These are phyloP conservation scores for Tychaedon coryphoeus DNA, from an alignment of 2,113 vertebrate species.

Conservation along the genomic window DNA sequence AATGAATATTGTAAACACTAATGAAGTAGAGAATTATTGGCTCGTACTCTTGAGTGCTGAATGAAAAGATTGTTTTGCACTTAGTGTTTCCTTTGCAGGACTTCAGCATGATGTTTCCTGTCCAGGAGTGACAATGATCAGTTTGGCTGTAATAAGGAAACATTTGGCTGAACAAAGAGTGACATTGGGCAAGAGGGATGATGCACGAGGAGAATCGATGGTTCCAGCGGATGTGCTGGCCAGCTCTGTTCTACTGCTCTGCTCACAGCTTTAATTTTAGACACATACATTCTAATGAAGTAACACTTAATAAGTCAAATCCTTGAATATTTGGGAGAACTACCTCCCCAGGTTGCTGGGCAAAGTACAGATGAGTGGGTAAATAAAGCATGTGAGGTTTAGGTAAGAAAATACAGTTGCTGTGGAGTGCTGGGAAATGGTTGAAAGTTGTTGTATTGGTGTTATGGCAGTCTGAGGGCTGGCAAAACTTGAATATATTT, in stretches of 20 bases:
- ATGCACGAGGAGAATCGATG: background rate
- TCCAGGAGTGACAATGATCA: background rate
- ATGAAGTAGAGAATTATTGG: background rate
- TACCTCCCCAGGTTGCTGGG: background rate
- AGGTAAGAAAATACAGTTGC: background rate
- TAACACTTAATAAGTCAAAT: background rate
- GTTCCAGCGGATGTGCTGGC: fast-evolving
- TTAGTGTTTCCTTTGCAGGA: slow-evolving; percentile 14
- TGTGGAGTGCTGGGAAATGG: background rate
- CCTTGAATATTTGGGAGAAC: background rate
- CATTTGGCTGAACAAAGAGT: slow-evolving; percentile 32
- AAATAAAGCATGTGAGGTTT: background rate
- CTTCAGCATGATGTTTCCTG: slow-evolving; percentile 7
- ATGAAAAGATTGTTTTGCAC: slow-evolving; percentile 27
- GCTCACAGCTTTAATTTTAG: background rate
- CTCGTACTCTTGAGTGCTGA: background rate
- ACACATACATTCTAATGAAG: background rate
- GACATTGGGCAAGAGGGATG: slow-evolving; percentile 14
- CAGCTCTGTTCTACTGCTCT: background rate
- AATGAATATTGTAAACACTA: background rate
- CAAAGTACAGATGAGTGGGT: background rate
- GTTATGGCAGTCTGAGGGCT: background rate
- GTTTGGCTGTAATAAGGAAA: slow-evolving; percentile 20
- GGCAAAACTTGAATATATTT: background rate
- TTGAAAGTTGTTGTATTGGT: background rate